Conservation (phyloP, 2,113 vertebrate genomes). For the Telmatochromis brachygnathus region DNA sequence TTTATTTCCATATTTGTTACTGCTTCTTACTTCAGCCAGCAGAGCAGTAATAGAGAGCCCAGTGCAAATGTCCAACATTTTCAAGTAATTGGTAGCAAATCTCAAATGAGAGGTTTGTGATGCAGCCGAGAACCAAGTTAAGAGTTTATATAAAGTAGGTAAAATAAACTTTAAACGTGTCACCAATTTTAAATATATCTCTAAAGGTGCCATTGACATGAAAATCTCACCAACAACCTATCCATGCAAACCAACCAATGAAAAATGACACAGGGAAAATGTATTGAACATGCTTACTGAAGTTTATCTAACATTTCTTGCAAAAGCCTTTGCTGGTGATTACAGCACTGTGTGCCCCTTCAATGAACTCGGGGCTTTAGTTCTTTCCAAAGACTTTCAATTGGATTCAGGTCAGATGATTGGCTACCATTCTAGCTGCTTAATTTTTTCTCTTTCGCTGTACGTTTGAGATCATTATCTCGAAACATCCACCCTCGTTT, state of each 20-base stretch:
- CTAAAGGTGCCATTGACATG: neutral
- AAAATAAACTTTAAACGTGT: neutral
- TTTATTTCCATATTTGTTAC: neutral
- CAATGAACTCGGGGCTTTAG: neutral
- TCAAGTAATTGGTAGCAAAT: neutral
- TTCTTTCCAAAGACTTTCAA: neutral
- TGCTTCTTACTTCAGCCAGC: neutral
- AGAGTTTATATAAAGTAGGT: neutral
- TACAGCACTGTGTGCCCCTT: fast-evolving
- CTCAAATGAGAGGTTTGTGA: neutral
- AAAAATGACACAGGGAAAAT: neutral
- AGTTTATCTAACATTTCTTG: neutral
- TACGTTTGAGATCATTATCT: neutral
- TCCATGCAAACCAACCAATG: neutral
- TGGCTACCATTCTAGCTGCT: neutral
- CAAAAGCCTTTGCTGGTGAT: neutral
- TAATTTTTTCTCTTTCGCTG: neutral
- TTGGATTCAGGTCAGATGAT: neutral
- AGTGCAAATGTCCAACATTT: neutral
- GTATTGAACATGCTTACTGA: neutral
- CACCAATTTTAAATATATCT: neutral
- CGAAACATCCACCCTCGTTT: neutral
- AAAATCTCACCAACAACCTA: neutral
- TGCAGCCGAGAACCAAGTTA: neutral
- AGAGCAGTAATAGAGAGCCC: neutral